Percentiles rank a stretch among this genome's conserved stretches.
phyloP scores from a whole-genome alignment of 2,113 vertebrate species.

The Varanus salvator region DNA sequence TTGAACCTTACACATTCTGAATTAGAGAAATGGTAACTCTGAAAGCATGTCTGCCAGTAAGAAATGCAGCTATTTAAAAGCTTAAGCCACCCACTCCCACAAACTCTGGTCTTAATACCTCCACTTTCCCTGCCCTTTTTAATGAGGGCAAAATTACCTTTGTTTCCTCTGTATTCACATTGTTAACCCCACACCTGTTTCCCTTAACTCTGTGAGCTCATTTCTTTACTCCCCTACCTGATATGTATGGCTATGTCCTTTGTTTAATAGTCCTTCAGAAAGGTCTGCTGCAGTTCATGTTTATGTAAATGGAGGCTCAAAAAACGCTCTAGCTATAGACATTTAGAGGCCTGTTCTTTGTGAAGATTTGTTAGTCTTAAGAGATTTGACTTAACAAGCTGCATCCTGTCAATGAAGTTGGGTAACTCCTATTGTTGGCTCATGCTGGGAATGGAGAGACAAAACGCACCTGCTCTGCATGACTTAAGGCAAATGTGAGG shows the following conservation, averaged over 20 bases:
- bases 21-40: neutral
- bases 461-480: constrained; percentile 92
- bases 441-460: constrained; percentile 87
- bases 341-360: constrained; percentile 66
- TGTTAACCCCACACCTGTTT: constrained; percentile 3
- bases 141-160: neutral
- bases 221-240: constrained; percentile 26
- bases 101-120: neutral
- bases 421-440: constrained; percentile 87
- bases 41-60: neutral
- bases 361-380: constrained; percentile 79
- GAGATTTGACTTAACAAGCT: constrained; percentile 89
- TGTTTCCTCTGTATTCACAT: constrained; percentile 9
- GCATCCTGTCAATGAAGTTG: constrained; percentile 88
- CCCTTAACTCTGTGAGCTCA: constrained; percentile 9
- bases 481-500: constrained; percentile 87
- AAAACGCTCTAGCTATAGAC: constrained; percentile 67
- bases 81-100: neutral
- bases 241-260: constrained; percentile 24
- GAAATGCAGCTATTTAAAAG: neutral
- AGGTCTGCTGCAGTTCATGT: constrained; percentile 38
- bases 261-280: constrained; percentile 31
- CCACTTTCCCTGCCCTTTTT: neutral
- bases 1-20: neutral
- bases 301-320: constrained; percentile 57